Evolutionary conservation across 2,113 vertebrate species (phyloP), one percentile per base, ranked within the genome.

Genomic region (Chinchilla lanigera): DNA sequence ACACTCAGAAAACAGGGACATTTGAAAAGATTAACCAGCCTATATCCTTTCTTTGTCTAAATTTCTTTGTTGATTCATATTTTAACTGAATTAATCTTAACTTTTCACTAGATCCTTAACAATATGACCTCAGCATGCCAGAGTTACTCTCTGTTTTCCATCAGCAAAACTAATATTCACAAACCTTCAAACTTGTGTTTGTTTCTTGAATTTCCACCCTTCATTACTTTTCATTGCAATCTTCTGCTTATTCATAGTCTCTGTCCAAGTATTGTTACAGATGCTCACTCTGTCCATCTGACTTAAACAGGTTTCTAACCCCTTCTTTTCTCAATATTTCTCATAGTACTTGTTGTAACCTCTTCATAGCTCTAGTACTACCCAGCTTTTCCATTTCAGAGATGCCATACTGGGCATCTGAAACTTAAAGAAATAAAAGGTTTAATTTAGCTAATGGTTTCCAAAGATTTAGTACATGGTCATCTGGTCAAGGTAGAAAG

Each of bases 51-150:
- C 19, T 14, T 24, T 90, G 9, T 44, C 84, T 91, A 69, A 91
- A 93, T 83, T 88, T 82, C 2, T n/a, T 11, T n/a, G 35, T 58
- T 58, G 86, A 3, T 54, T 67, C 75, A 11, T 61, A 52, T 60
- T 8, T 93, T 73, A 19, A 93, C 5, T 93, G 2, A 95, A 90
- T 93, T 87, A 90, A 75, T 60, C 75, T 94, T 80, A 38, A 67
- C 28, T 94, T 80, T 60, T 88, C 8, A 54, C 24, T 50, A 56
- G 84, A 58, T 33, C 14, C 44, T 24, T 80, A 10, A 47, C 30
- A 17, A 47, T 56, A 28, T 35, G 4, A 0, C n/a, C 3, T 88
- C 35, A 60, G 41, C 3, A 28, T 87, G 11, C 61, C 10, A 61
- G 1, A 35, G 19, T 89, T 86, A 54, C 16, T 61, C 20, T 83